phyloP scores from a whole-genome alignment of 2,888 invertebrate species.

The Mellilla xanthometata region DNA sequence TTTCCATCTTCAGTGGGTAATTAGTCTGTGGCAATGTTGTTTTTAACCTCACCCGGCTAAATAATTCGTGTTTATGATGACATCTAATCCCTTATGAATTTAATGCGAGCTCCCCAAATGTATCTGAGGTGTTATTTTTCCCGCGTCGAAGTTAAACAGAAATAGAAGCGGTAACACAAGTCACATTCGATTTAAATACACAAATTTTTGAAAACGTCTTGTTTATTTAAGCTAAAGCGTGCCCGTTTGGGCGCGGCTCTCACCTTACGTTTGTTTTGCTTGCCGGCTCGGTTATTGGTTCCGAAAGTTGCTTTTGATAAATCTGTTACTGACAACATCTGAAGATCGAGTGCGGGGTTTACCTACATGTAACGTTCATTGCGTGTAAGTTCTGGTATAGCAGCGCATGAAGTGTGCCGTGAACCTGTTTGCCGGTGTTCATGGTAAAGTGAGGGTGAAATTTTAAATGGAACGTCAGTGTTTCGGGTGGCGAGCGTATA shows the following conservation, averaged over 20 bases:
- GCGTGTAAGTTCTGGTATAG: neutral
- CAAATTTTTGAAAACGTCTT: constrained; percentile 79
- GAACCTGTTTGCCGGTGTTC: constrained; percentile 24
- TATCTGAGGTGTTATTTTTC: constrained; percentile 73
- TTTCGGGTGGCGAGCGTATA: constrained; percentile 59
- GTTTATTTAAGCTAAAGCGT: constrained; percentile 79
- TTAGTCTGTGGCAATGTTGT: constrained; percentile 58
- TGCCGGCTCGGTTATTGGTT: constrained; percentile 30
- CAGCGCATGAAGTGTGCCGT: constrained; percentile 8
- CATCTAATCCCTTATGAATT: constrained; percentile 81
- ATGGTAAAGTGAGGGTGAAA: constrained; percentile 61
- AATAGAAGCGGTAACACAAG: constrained; percentile 78
- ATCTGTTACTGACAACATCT: constrained; percentile 20
- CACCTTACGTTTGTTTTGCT: constrained; percentile 30
- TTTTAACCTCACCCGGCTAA: constrained; percentile 79
- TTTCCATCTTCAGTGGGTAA: constrained; percentile 53
- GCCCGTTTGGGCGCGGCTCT: constrained; percentile 34
- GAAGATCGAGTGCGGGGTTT: neutral
- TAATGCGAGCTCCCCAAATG: constrained; percentile 69
- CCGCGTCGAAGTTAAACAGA: constrained; percentile 64
- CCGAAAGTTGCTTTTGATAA: constrained; percentile 35
- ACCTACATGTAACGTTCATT: neutral
- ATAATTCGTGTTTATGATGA: constrained; percentile 82
- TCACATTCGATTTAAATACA: constrained; percentile 81
- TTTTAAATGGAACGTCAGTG: constrained; percentile 72